A percentile compares a stretch with the other conserved stretches of the same genome.
These are phyloP conservation scores for Abramis brama DNA, from an alignment of 2,113 vertebrate genomes.

Conservation along the genomic window DNA sequence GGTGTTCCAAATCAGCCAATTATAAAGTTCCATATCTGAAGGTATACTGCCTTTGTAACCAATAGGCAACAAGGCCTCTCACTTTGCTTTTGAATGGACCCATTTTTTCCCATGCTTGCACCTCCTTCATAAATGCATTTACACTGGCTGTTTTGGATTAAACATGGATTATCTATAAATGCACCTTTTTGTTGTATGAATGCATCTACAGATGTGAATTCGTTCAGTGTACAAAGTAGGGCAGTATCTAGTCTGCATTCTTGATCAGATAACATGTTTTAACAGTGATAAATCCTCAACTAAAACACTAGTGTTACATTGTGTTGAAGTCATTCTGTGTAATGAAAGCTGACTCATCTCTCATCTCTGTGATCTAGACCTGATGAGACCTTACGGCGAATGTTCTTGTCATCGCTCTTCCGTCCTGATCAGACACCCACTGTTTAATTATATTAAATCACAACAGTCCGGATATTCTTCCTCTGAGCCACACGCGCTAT, in stretches of 20 bases:
- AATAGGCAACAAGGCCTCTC: neutral
- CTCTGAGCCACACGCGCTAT: slow-evolving; percentile 8
- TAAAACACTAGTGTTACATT: neutral
- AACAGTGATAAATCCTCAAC: slow-evolving; percentile 5
- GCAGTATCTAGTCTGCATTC: neutral
- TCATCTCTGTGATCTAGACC: slow-evolving; percentile 15
- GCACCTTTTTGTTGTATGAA: neutral
- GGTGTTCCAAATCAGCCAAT: neutral
- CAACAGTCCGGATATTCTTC: slow-evolving; percentile 31
- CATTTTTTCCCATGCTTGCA: neutral
- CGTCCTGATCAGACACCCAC: slow-evolving; percentile 1
- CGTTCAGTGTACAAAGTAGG: neutral
- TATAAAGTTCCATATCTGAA: neutral
- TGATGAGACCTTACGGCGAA: slow-evolving; percentile 3
- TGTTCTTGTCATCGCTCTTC: slow-evolving; percentile 41
- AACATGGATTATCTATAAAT: neutral
- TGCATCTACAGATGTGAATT: neutral
- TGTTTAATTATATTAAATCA: slow-evolving; percentile 47
- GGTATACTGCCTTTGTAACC: neutral
- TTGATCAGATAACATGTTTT: neutral
- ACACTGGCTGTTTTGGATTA: neutral
- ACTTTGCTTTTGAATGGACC: neutral
- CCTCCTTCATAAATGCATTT: neutral
- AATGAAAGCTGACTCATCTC: slow-evolving; percentile 16
- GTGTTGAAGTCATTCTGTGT: slow-evolving; percentile 10